Percentiles rank a stretch among this genome's conserved stretches.
Evolutionary conservation across 2,797 vertebrate species (phyloP).

Genomic region (Propithecus perrieri): DNA sequence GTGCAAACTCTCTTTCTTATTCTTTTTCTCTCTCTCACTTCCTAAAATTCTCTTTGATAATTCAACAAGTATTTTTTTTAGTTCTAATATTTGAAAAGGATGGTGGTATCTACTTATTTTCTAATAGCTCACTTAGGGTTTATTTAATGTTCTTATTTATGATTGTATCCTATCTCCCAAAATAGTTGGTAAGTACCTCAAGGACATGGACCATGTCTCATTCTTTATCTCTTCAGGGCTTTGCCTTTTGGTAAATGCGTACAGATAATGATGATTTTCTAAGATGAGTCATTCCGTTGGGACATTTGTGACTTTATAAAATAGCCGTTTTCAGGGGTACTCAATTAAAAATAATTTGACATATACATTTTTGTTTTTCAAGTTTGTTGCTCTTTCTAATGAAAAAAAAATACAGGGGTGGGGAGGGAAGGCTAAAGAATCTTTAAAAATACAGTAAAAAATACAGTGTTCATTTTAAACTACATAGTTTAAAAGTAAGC

Average conservation of each 20-base stretch:
- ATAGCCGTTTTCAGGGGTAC: background rate
- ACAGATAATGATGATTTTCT: background rate
- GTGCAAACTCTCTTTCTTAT: background rate
- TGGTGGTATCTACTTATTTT: background rate
- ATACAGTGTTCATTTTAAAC: background rate
- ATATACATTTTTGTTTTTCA: constrained; percentile 29
- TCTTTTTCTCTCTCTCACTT: background rate
- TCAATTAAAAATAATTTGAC: constrained; percentile 46
- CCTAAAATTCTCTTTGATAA: constrained; percentile 33
- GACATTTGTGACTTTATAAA: constrained; percentile 40
- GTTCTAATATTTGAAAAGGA: constrained; percentile 39
- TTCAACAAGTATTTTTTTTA: constrained; percentile 34
- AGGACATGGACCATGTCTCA: background rate
- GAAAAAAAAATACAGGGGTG: background rate
- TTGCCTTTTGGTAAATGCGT: background rate
- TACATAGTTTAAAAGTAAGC: constrained; percentile 26
- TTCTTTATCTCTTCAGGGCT: background rate
- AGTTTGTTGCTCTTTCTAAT: constrained; percentile 39
- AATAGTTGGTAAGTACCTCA: constrained; percentile 11
- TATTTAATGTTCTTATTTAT: constrained; percentile 50
- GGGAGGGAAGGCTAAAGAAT: background rate
- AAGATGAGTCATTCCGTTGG: background rate
- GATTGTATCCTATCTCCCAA: background rate
- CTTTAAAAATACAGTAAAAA: constrained; percentile 7
- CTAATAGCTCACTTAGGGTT: constrained; percentile 6